Evolutionary conservation across 2,797 vertebrate species (phyloP).

Genomic region (Myotis vivesi): DNA sequence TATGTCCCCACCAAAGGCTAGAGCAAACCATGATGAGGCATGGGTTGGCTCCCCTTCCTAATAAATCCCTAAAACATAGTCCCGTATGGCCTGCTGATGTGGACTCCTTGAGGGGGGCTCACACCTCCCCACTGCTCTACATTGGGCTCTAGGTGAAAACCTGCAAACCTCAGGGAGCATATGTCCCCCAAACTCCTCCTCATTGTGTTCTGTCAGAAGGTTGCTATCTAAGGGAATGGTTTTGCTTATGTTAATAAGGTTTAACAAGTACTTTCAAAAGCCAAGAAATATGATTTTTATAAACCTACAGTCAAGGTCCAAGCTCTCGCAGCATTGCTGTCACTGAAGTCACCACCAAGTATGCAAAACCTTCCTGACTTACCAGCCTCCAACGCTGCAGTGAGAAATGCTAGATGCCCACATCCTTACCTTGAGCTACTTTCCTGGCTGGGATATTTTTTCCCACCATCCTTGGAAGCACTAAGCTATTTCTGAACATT

Average conservation of each 20-base stretch:
- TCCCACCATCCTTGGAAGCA: conserved; percentile 58
- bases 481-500: conserved; percentile 73
- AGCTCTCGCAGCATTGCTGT: not conserved
- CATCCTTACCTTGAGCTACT: conserved; percentile 69
- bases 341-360: not conserved
- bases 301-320: not conserved
- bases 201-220: not conserved
- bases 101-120: not conserved
- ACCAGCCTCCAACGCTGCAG: not conserved
- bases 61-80: not conserved
- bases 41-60: not conserved
- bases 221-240: not conserved
- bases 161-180: not conserved
- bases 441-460: conserved; percentile 70
- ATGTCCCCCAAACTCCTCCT: not conserved
- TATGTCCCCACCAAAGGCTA: not conserved
- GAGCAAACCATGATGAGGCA: not conserved
- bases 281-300: conserved; percentile 28
- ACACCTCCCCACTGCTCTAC: not conserved
- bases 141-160: not conserved
- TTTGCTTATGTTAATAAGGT: not conserved
- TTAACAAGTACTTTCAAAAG: conserved; percentile 30
- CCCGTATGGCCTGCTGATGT: not conserved
- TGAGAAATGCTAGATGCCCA: conserved; percentile 25
- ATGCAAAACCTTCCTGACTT: not conserved